Evolutionary conservation across 2,888 invertebrate genomes (phyloP).

Genomic region (Vanessa cardui): DNA sequence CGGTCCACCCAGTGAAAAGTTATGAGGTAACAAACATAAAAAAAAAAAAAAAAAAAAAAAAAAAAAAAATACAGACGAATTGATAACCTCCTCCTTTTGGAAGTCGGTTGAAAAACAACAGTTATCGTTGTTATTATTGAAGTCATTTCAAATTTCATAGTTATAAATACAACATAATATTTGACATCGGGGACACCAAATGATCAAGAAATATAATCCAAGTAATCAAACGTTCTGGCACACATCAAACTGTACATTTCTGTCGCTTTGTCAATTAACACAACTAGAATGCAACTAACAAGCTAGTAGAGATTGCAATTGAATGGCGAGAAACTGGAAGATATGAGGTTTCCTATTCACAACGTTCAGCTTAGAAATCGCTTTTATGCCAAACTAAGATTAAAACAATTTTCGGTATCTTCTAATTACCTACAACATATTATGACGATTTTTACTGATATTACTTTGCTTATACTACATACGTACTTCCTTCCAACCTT

Average conservation of each 20-base stretch:
- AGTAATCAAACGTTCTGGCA: constrained; percentile 29
- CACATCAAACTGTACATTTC: constrained; percentile 52
- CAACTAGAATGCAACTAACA: constrained; percentile 62
- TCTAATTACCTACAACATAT: too few relatives aligned
- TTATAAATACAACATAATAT: not conserved
- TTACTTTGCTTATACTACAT: too few relatives aligned
- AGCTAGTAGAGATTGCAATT: constrained; percentile 52
- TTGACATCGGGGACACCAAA: not conserved
- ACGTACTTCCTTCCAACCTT: too few relatives aligned
- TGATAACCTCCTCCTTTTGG: too few relatives aligned
- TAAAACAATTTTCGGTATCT: not conserved
- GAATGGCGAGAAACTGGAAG: constrained; percentile 33
- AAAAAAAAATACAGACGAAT: too few relatives aligned
- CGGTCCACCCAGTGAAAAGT: too few relatives aligned
- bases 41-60: too few relatives aligned
- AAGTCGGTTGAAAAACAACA: too few relatives aligned
- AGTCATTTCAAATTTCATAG: too few relatives aligned
- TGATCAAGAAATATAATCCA: constrained; percentile 3
- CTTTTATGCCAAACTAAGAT: not conserved
- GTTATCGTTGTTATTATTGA: too few relatives aligned
- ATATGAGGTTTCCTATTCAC: constrained; percentile 18
- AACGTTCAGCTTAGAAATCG: not conserved
- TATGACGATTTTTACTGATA: too few relatives aligned
- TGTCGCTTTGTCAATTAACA: constrained; percentile 62
- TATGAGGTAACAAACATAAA: too few relatives aligned